Percentiles rank a stretch among this genome's conserved stretches.
phyloP scores from a whole-genome alignment of 2,888 invertebrate genomes.

The Cistogaster globosa region DNA sequence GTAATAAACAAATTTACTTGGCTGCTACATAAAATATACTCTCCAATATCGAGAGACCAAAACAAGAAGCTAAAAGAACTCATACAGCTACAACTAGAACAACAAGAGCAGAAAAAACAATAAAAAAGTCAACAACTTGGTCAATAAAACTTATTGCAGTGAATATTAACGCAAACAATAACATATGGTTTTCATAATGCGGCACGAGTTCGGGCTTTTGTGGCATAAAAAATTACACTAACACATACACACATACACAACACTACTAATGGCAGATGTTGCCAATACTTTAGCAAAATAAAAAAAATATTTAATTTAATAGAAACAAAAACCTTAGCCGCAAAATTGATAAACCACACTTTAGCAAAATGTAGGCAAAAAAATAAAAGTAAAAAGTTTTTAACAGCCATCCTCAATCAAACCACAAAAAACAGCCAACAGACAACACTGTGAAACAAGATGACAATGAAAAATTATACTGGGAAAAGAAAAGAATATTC shows the following conservation, averaged over 20 bases:
- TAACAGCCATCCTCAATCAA: conserved; percentile 5
- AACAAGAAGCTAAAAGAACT: not conserved
- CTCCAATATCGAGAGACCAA: not conserved
- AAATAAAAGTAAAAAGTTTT: conserved; percentile 21
- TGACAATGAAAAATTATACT: conserved; percentile 22
- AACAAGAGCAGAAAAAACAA: conserved; percentile 33
- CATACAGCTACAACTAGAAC: not conserved
- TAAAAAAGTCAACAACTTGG: conserved; percentile 48
- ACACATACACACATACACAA: not conserved
- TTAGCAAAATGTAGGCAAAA: not conserved
- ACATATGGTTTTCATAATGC: conserved; percentile 59
- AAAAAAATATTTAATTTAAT: not conserved
- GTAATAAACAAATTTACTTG: not conserved
- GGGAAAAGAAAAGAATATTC: not conserved
- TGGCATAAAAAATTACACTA: conserved; percentile 29
- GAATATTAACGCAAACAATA: conserved; percentile 55
- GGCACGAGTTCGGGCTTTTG: conserved; percentile 33
- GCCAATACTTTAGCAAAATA: conserved; percentile 24
- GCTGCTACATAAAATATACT: not conserved
- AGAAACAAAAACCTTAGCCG: conserved; percentile 4
- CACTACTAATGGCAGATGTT: conserved; percentile 39
- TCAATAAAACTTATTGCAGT: conserved; percentile 64
- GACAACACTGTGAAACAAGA: conserved; percentile 17
- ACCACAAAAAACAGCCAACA: conserved; percentile 24
- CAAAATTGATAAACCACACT: conserved; percentile 48